Evolutionary conservation across 2,113 vertebrate species (phyloP).

Genomic region (Centrocercus urophasianus): DNA sequence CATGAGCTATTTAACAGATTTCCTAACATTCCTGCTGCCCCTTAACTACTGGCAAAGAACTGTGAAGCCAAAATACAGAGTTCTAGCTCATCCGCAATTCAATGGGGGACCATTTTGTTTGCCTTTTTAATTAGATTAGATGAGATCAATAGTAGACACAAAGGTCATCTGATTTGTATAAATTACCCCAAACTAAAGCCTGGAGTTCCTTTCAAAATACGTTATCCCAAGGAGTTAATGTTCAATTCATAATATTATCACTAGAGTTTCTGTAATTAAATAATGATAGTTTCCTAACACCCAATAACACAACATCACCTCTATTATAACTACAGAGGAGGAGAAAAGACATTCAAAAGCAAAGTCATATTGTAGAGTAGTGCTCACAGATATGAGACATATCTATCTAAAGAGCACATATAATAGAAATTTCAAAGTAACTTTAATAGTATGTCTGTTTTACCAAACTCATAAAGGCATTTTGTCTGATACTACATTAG

Average conservation of each 20-base stretch:
- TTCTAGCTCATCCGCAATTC: neutral
- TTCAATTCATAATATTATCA: neutral
- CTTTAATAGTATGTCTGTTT: neutral
- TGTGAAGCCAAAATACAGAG: neutral
- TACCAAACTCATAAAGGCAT: neutral
- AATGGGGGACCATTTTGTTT: neutral
- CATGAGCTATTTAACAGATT: neutral
- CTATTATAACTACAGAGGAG: neutral
- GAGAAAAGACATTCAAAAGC: neutral
- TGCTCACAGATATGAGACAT: neutral
- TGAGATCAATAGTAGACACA: neutral
- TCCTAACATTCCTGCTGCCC: neutral
- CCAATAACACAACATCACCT: neutral
- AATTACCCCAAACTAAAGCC: neutral
- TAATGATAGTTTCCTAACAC: neutral
- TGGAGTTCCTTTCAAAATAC: neutral
- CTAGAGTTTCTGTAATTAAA: neutral
- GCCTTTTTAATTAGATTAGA: conserved; percentile 3
- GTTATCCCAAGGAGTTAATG: neutral
- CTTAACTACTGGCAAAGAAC: neutral
- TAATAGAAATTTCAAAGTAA: neutral
- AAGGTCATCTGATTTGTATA: neutral
- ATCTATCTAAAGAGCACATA: neutral
- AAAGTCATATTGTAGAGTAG: neutral
- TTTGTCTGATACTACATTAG: neutral